phyloP scores from a whole-genome alignment of 2,113 vertebrate genomes.

The Perognathus longimembris region DNA sequence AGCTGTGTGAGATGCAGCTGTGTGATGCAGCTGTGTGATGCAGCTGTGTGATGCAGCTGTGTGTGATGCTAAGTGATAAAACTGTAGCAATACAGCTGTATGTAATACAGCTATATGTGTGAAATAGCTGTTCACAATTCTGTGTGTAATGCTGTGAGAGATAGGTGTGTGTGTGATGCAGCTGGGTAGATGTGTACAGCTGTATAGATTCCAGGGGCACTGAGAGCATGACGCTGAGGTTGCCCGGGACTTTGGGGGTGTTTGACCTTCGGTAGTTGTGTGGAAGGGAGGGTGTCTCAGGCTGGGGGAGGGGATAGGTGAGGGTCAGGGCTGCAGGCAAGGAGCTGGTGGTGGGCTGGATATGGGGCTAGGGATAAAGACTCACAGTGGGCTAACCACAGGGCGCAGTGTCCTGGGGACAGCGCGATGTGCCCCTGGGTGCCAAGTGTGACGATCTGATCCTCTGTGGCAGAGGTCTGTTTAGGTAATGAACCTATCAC shows the following conservation, averaged over 20 bases:
- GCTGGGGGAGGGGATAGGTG: not conserved
- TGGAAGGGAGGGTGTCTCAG: not conserved
- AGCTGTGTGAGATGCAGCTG: too few relatives aligned
- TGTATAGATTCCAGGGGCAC: too few relatives aligned
- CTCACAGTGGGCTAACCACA: rapidly evolving
- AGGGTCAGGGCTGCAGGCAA: too few relatives aligned
- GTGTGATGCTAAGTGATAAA: too few relatives aligned
- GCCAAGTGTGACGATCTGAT: not conserved
- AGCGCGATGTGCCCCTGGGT: too few relatives aligned
- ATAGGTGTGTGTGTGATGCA: not conserved
- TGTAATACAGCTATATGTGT: not conserved
- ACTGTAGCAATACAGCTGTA: too few relatives aligned
- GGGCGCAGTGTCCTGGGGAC: not conserved
- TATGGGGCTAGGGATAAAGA: not conserved
- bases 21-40: too few relatives aligned
- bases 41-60: too few relatives aligned
- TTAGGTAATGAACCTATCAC: not conserved
- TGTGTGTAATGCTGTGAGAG: too few relatives aligned
- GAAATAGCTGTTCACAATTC: too few relatives aligned
- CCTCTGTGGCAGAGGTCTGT: not conserved
- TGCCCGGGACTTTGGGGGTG: not conserved
- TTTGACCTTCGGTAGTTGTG: not conserved
- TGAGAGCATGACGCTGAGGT: not conserved
- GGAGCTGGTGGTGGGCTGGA: not conserved
- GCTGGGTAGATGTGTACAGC: not conserved